Evolutionary conservation across 2,113 vertebrate genomes (phyloP).

Genomic region (Hippocampus barbouri): DNA sequence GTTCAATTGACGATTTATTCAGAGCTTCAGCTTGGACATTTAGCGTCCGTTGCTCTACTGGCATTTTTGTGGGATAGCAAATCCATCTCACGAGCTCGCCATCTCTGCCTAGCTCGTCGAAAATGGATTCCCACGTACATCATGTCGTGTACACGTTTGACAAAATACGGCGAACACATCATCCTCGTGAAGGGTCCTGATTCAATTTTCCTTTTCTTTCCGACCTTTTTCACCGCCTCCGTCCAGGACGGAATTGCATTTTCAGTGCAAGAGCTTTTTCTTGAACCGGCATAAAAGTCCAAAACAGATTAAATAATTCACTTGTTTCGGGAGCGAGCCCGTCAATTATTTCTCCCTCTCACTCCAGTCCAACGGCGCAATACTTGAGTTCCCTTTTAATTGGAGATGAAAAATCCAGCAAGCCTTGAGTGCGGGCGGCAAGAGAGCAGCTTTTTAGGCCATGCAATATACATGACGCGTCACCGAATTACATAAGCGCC

Average conservation of each 20-base stretch:
- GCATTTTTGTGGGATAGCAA: no score
- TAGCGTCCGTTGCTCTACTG: background rate
- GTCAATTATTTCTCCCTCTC: slow-evolving; percentile 60
- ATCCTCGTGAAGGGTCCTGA: background rate
- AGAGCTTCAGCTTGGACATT: background rate
- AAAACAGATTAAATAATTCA: slow-evolving; percentile 68
- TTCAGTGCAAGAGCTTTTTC: slow-evolving; percentile 7
- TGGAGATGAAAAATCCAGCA: slow-evolving; percentile 59
- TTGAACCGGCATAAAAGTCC: slow-evolving; percentile 13
- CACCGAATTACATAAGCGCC: slow-evolving; percentile 55
- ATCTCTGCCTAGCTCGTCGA: no score
- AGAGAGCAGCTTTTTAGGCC: slow-evolving; percentile 50
- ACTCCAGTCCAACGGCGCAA: slow-evolving; percentile 49
- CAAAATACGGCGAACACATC: background rate
- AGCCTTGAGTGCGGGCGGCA: slow-evolving; percentile 51
- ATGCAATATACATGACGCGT: slow-evolving; percentile 67
- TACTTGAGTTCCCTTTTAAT: slow-evolving; percentile 62
- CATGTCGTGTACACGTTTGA: no score
- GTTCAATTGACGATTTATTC: background rate
- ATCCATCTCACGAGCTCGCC: no score
- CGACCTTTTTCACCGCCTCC: background rate
- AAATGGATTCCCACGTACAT: background rate
- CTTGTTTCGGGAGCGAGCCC: slow-evolving; percentile 43
- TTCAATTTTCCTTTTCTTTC: background rate
- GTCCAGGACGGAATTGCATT: slow-evolving; percentile 16